Evolutionary conservation across 2,888 invertebrate species (phyloP).

Genomic region (Tetrapedia diversipes): DNA sequence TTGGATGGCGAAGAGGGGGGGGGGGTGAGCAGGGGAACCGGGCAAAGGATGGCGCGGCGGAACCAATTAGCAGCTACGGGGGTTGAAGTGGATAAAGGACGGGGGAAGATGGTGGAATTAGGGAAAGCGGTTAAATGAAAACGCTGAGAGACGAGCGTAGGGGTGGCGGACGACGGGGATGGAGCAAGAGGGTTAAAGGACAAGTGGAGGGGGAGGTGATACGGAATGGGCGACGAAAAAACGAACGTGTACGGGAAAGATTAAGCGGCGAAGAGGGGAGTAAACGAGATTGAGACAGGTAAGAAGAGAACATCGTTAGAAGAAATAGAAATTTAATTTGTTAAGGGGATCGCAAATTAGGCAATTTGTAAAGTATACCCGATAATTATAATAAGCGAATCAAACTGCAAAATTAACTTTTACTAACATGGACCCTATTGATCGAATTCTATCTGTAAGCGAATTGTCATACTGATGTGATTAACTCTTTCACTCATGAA

Average conservation of each 20-base stretch:
- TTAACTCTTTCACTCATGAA: too few relatives aligned
- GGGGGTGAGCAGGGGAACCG: not conserved
- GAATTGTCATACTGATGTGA: too few relatives aligned
- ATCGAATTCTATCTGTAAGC: too few relatives aligned
- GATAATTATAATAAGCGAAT: too few relatives aligned
- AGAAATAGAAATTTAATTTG: too few relatives aligned
- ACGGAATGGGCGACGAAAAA: not conserved
- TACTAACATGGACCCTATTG: too few relatives aligned
- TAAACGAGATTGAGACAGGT: not conserved
- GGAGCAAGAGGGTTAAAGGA: not conserved
- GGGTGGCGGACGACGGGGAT: not conserved
- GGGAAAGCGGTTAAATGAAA: conserved; percentile 57
- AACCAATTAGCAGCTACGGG: conserved; percentile 47
- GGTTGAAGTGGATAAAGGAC: conserved; percentile 29
- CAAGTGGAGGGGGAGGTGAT: not conserved
- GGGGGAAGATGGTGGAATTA: conserved; percentile 45
- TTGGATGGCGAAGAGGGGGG: not conserved
- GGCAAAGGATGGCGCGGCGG: conserved; percentile 21
- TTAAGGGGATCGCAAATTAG: too few relatives aligned
- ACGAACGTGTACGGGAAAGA: conserved; percentile 2
- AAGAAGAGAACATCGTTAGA: not conserved
- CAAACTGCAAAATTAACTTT: too few relatives aligned
- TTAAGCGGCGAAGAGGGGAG: conserved; percentile 1
- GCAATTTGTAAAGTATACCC: too few relatives aligned
- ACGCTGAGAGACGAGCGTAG: conserved; percentile 24